A percentile compares a stretch with the other conserved stretches of the same genome.
Conservation (phyloP, 2,888 invertebrate genomes). For the Tricholauxania praeusta region DNA sequence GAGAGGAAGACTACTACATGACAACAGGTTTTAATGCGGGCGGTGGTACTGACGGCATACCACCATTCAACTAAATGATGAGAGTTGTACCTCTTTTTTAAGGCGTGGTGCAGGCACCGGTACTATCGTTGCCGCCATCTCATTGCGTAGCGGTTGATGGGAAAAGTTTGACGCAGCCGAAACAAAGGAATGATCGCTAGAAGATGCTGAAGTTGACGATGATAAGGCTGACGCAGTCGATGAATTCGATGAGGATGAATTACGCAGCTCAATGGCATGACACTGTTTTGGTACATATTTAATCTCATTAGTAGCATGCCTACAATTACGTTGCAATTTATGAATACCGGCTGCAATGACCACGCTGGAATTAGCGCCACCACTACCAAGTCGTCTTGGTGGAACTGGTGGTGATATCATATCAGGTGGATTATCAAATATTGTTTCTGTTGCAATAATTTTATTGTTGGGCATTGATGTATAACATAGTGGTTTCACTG, state of each 20-base stretch:
- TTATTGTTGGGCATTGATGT: slow-evolving; percentile 51
- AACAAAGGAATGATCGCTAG: slow-evolving; percentile 56
- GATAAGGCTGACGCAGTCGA: slow-evolving; percentile 50
- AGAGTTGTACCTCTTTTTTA: slow-evolving; percentile 64
- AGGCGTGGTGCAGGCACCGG: slow-evolving; percentile 64
- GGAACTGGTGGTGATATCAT: slow-evolving; percentile 67
- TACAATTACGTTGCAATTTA: slow-evolving; percentile 60
- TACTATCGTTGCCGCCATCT: slow-evolving; percentile 45
- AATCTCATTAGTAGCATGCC: slow-evolving; percentile 48
- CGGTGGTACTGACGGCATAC: slow-evolving; percentile 30
- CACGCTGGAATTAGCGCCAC: slow-evolving; percentile 1
- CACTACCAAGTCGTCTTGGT: slow-evolving; percentile 49
- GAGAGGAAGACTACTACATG: too few relatives aligned
- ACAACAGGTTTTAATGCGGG: slow-evolving; percentile 35
- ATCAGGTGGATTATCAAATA: slow-evolving; percentile 65
- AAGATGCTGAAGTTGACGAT: slow-evolving; percentile 51
- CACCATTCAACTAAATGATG: slow-evolving; percentile 18
- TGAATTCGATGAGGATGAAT: slow-evolving; percentile 54
- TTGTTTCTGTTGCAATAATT: slow-evolving; percentile 57
- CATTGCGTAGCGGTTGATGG: slow-evolving; percentile 51
- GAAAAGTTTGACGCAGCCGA: slow-evolving; percentile 59
- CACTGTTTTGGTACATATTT: slow-evolving; percentile 44
- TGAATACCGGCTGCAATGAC: slow-evolving; percentile 53
- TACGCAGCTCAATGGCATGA: slow-evolving; percentile 49
- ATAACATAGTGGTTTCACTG: slow-evolving; percentile 31